Base-by-base conservation (phyloP, 2,888 invertebrate genomes). In the Lissonota sp. region DNA sequence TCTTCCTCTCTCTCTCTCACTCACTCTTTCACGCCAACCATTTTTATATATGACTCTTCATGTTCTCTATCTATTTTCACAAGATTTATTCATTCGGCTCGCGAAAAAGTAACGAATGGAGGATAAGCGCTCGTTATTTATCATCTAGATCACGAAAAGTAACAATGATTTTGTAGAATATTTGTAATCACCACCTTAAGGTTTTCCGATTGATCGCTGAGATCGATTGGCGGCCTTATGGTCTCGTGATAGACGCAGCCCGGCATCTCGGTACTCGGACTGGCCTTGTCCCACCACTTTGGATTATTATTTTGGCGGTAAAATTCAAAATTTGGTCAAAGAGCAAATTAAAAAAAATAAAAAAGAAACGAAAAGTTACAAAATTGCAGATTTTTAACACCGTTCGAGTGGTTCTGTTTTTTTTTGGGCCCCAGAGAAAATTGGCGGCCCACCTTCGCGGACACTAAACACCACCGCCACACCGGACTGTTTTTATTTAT, bases 221-320 rank as follows among this genome's bases (percentile, higher is more conserved):
- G 93, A 92, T 95, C 96, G 91, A 97, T 96, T 83, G 97, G 97
- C 84, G 96, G 94, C 88, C 96, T 94, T 86, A 97, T 95, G 78
- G 96, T 96, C 87, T 95, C 94, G 82, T 95, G 95, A 87, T 94
- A 94, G 88, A 94, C 94, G 92, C 96, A 96, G 92, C 96, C 86
- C 85, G 91, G 88, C 91, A 90, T 90, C 79, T 87, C 84, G 85
- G 60, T 72, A 62, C 74, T 60, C 79, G 74, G 74, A 78, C 81
- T 66, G 60, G 74, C 8, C 71, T 63, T 26, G 6, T 70, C 71
- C 8, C 80, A 55, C 42, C 64, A 51, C 71, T 74, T 58, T 37
- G 49, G 46, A 72, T 26, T 26, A 26, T 26, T 26, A 81, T 77
- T 58, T 74, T 77, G 49, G 8, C 60, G 40, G 5, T 1, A 26